These are phyloP conservation scores for Argyrosomus japonicus DNA, from an alignment of 2,113 vertebrate genomes.

Conservation along the genomic window DNA sequence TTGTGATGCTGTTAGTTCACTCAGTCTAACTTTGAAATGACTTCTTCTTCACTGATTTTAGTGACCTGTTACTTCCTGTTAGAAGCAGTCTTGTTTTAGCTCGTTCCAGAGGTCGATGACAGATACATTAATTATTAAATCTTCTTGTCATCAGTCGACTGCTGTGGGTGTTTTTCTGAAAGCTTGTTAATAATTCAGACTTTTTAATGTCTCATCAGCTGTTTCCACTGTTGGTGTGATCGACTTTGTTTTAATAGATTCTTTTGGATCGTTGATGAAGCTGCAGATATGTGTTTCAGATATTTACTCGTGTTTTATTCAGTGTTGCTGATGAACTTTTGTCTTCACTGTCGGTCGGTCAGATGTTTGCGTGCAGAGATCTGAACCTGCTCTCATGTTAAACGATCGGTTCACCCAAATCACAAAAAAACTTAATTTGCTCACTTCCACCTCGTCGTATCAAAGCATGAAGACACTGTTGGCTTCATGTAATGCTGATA, in stretches of 20 bases:
- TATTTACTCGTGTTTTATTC: no score
- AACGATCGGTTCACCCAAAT: not conserved
- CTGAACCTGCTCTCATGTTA: not conserved
- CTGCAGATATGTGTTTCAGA: no score
- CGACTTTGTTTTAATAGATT: not conserved
- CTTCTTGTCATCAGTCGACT: not conserved
- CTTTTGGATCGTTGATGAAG: not conserved
- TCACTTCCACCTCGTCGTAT: not conserved
- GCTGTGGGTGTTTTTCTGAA: slow-evolving; percentile 7
- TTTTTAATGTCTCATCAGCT: not conserved
- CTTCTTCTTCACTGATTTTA: not conserved
- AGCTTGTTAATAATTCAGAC: slow-evolving; percentile 35
- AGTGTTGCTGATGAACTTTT: not conserved
- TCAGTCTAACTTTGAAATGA: not conserved
- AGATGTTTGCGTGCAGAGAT: not conserved
- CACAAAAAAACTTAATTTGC: not conserved
- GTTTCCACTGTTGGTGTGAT: not conserved
- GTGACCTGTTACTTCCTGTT: not conserved
- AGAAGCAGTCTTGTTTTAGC: not conserved
- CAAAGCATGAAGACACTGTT: not conserved
- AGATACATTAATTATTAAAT: slow-evolving; percentile 26
- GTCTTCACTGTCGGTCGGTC: not conserved
- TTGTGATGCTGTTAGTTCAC: not conserved
- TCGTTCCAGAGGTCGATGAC: not conserved
- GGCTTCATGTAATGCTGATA: not conserved